A percentile compares a stretch with the other conserved stretches of the same genome.
Evolutionary conservation across 1,140 invertebrate genomes (phyloP).

Genomic region (Penaeus vannamei): DNA sequence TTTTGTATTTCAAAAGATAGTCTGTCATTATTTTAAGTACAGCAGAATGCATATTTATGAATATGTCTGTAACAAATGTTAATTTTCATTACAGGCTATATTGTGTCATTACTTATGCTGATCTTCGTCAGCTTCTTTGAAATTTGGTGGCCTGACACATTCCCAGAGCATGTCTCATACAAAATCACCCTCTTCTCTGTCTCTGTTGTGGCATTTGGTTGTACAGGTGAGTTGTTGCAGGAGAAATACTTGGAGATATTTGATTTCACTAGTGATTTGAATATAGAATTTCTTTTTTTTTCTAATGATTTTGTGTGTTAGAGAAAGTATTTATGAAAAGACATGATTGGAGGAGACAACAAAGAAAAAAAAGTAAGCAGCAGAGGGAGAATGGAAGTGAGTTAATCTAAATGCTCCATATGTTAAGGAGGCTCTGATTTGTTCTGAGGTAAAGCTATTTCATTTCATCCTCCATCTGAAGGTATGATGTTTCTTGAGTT

Average conservation of each 20-base stretch:
- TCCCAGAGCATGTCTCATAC: conserved; percentile 81
- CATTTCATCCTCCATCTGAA: too few species aligned
- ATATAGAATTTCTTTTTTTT: neutral
- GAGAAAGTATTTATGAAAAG: too few species aligned
- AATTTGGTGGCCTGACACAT: conserved; percentile 84
- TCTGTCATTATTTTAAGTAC: neutral
- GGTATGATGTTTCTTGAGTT: too few species aligned
- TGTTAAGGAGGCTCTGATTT: too few species aligned
- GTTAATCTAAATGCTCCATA: too few species aligned
- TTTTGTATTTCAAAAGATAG: too few species aligned
- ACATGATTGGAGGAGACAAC: too few species aligned
- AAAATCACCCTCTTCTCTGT: conserved; percentile 87
- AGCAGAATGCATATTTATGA: neutral
- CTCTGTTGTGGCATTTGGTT: conserved; percentile 88
- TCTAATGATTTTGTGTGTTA: too few species aligned
- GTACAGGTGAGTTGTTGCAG: conserved; percentile 79
- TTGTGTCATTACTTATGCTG: conserved; percentile 85
- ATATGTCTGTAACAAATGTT: neutral
- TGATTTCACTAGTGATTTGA: neutral
- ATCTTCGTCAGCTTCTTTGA: conserved; percentile 88
- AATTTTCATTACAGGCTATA: conserved; percentile 78
- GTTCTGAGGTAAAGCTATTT: too few species aligned
- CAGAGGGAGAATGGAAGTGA: neutral
- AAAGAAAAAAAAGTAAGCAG: too few species aligned
- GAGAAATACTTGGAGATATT: neutral